Evolutionary conservation across 2,797 vertebrate species (phyloP).

Genomic region (Hydrophis major): DNA sequence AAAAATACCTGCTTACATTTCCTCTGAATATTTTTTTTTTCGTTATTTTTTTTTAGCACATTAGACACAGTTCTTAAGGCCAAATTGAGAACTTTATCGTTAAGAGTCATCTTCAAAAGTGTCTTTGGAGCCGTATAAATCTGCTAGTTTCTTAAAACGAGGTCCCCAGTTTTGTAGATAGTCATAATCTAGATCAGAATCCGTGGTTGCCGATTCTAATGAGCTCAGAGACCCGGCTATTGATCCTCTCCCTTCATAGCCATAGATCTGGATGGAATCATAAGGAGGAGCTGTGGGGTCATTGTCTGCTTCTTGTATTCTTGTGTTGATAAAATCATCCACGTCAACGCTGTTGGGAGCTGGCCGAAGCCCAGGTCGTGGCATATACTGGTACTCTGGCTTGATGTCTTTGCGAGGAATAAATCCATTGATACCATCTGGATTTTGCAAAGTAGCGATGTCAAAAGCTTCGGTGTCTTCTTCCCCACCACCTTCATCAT

Average conservation of each 20-base stretch:
- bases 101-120: slow-evolving; percentile 93
- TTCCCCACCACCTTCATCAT: slow-evolving; percentile 95
- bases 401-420: slow-evolving; percentile 97
- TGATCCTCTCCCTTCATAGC: slow-evolving; percentile 93
- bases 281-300: slow-evolving; percentile 96
- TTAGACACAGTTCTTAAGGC: slow-evolving; percentile 82
- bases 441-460: slow-evolving; percentile 95
- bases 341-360: slow-evolving; percentile 91
- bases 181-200: slow-evolving; percentile 99
- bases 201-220: slow-evolving; percentile 94
- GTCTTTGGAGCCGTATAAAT: slow-evolving; percentile 99
- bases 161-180: slow-evolving; percentile 99
- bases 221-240: slow-evolving; percentile 95
- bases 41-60: slow-evolving; percentile 65
- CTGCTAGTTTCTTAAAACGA: slow-evolving; percentile 97
- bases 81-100: slow-evolving; percentile 80
- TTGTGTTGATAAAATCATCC: slow-evolving; percentile 94
- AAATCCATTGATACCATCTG: slow-evolving; percentile 93
- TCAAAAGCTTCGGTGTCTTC: slow-evolving; percentile 98
- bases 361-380: slow-evolving; percentile 81
- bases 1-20: slow-evolving; percentile 84
- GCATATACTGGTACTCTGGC: slow-evolving; percentile 88
- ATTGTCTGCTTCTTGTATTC: slow-evolving; percentile 90
- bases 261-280: slow-evolving; percentile 99
- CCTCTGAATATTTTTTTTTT: slow-evolving; percentile 57